Evolutionary conservation across 2,797 vertebrate genomes (phyloP).

Genomic region (Erithacus rubecula): DNA sequence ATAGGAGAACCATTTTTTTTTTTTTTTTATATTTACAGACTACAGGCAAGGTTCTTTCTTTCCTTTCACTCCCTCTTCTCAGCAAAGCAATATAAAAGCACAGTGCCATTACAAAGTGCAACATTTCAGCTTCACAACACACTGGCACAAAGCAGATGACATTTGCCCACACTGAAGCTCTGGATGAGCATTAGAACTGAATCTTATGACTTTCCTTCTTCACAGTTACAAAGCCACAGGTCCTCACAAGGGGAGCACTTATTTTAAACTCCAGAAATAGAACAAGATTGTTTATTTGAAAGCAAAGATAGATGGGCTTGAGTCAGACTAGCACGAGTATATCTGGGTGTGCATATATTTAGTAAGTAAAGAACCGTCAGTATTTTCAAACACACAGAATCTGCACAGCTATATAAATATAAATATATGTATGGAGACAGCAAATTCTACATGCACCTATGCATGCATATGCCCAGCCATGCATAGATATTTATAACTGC

Average conservation of each 20-base stretch:
- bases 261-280: background rate
- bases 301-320: background rate
- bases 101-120: background rate
- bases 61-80: background rate
- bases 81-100: slow-evolving; percentile 1
- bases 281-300: background rate
- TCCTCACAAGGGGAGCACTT: background rate
- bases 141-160: background rate
- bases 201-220: background rate
- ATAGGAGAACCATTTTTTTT: background rate
- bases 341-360: background rate
- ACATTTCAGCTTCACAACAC: background rate
- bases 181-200: slow-evolving; percentile 8
- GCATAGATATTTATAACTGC: background rate
- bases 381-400: background rate
- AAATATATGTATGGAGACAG: background rate
- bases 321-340: background rate
- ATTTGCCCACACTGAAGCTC: background rate
- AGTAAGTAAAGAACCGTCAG: background rate
- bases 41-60: background rate
- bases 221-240: background rate
- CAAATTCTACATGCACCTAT: background rate
- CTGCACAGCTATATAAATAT: background rate
- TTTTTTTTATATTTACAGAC: background rate
- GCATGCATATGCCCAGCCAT: background rate